Evolutionary conservation across 2,113 vertebrate genomes (phyloP), one percentile per base, ranked within the genome.

Genomic region (Gadus chalcogrammus): DNA sequence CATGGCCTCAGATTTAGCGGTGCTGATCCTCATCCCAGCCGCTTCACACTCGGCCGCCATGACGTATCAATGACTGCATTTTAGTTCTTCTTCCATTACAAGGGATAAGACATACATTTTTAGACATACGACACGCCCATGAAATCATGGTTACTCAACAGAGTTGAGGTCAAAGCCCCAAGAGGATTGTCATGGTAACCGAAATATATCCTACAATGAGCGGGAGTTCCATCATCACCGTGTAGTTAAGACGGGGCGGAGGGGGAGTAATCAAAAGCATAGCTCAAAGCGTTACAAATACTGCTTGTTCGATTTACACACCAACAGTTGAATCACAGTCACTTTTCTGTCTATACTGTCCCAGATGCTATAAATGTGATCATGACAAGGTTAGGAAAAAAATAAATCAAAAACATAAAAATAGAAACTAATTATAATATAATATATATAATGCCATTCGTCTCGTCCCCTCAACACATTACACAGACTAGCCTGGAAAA

Each of bases 131-230:
- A 60, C 15, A 63, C 15, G 60, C 24, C 56, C 20, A 17, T 55
- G 73, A 16, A 35, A 56, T 73, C 74, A 70, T 11, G 8, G 38
- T 3, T 15, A 67, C 69, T 71, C 71, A 53, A 59, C 67, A 62
- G 4, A 48, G 27, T 18, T 35, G 77, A 60, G 71, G 24, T 77
- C 75, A 74, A 17, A 61, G 76, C 74, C 71, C 59, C 60, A 64
- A 6, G 48, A 59, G 75, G 87, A 88, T 87, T 89, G 86, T 87
- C 86, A 69, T 59, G 42, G 81, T 79, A 67, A 80, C 56, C 69
- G 62, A 73, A 65, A 59, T 3, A 48, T 48, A 48, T 9, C 8
- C 42, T 48, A 76, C 18, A 70, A 55, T 42, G 52, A 20, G 55
- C 15, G 24, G 1, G 56, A 61, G 24, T 15, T 28, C 68, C 64